Conservation (phyloP, 2,888 invertebrate genomes). For the Lasioglossum marginatum region DNA sequence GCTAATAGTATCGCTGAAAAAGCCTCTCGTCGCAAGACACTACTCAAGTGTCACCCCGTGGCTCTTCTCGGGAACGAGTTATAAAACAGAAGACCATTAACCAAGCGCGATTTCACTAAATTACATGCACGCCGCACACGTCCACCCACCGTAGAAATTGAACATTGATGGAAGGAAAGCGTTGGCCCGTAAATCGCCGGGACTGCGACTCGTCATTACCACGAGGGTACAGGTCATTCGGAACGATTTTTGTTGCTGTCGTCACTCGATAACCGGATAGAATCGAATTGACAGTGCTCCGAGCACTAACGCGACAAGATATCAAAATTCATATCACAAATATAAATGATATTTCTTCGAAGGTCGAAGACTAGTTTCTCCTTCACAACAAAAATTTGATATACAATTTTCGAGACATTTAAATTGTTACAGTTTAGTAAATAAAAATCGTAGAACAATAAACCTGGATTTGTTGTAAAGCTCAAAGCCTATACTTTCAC, state of each 20-base stretch:
- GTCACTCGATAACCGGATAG: neutral
- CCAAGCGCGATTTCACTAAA: constrained; percentile 11
- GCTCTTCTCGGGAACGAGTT: neutral
- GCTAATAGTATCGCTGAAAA: neutral
- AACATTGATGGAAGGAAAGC: constrained; percentile 13
- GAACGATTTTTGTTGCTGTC: neutral
- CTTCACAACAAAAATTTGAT: neutral
- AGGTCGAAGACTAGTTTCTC: neutral
- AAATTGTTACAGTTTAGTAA: neutral
- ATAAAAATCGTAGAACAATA: too few species aligned
- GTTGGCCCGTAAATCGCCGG: neutral
- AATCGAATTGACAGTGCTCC: neutral
- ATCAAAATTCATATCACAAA: neutral
- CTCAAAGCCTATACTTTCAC: too few species aligned
- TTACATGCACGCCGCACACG: constrained; percentile 11
- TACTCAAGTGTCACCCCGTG: neutral
- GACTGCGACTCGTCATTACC: neutral
- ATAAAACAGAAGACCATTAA: constrained; percentile 9
- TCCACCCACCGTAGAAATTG: constrained; percentile 14
- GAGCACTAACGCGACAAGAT: neutral
- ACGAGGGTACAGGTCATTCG: neutral
- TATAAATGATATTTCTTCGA: neutral
- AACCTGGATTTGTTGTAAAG: too few species aligned
- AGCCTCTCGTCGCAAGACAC: neutral
- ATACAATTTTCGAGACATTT: neutral